Evolutionary conservation across 2,113 vertebrate species (phyloP), one percentile per base, ranked within the genome.

Genomic region (Hemiscyllium ocellatum): DNA sequence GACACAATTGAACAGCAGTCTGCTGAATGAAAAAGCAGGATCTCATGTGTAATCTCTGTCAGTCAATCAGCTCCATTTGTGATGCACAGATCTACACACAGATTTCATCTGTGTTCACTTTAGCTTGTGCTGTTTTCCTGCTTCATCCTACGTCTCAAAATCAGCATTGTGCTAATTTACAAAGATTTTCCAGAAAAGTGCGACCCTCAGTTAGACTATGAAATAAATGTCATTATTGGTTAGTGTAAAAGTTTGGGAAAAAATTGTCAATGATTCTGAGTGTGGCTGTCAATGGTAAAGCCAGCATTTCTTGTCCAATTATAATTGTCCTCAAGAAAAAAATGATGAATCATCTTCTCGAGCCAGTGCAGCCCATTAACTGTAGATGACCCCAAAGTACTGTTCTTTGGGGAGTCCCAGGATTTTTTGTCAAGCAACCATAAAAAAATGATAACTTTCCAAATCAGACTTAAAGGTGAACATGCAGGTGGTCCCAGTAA

Each of bases 11-110:
- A 97, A 42, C 3, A 0, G 96, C 96, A 96, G 96, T 97, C 96
- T 83, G 95, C 47, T 96, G 96, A 96, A 96, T 96, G 97, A 96
- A 97, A 47, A 97, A 97, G 96, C 96, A 96, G 90, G 47, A 80
- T 96, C 86, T 96, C 95, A 6, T 12, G 26, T 66, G 96, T 96
- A 68, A 96, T 80, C 69, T 95, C 90, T 96, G 80, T 96, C 61
- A 0, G 96, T 96, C 95, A 96, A 96, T 96, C 96, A 96, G 6
- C 0, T 0, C 65, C 95, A 94, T 96, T 96, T 17, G 2, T 90
- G 96, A 2, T 42, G 66, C 22, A 24, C 96, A 96, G 96, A 96
- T 97, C 96, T 96, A 95, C 96, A 96, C 96, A 70, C 87, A 96
- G 95, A 69, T 96, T 96, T 96, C 47, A 90, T 96, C 69, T 2